These are phyloP conservation scores for Chymomyza costata DNA, from an alignment of 1,140 invertebrate species.

Conservation along the genomic window DNA sequence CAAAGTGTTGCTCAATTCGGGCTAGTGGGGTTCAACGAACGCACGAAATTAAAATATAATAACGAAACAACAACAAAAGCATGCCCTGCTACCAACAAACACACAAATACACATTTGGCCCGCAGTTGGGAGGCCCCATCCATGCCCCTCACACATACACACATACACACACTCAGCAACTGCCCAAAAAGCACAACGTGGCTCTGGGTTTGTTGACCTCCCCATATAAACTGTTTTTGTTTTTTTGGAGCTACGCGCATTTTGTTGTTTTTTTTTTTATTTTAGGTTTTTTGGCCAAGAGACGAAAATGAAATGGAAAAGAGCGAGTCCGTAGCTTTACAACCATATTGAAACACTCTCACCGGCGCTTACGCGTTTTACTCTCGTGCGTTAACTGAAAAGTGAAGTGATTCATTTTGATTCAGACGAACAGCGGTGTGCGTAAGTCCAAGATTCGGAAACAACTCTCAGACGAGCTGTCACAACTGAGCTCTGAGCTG, in stretches of 20 bases:
- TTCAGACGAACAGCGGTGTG: constrained; percentile 6
- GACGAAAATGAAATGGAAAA: constrained; percentile 67
- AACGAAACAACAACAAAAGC: constrained; percentile 33
- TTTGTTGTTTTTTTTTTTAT: constrained; percentile 29
- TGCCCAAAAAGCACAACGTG: constrained; percentile 41
- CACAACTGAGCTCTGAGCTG: constrained; percentile 1
- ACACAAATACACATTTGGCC: constrained; percentile 45
- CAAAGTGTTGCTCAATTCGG: constrained; percentile 52
- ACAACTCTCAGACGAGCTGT: constrained; percentile 1
- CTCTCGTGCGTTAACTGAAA: constrained; percentile 34
- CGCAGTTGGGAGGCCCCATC: background rate
- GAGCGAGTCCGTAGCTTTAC: constrained; percentile 40
- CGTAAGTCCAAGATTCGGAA: background rate
- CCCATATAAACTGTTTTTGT: background rate
- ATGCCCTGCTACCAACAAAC: constrained; percentile 50
- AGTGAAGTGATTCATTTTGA: constrained; percentile 64
- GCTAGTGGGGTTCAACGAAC: constrained; percentile 53
- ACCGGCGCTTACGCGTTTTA: constrained; percentile 30
- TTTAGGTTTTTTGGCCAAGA: constrained; percentile 41
- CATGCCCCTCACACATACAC: background rate
- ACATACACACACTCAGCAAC: constrained; percentile 11
- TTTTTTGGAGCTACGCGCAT: constrained; percentile 6
- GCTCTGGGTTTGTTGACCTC: constrained; percentile 64
- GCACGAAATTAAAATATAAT: constrained; percentile 53
- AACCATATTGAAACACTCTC: constrained; percentile 50